These are phyloP conservation scores for Sympetrum striolatum DNA, from an alignment of 2,888 invertebrate genomes.

Conservation along the genomic window DNA sequence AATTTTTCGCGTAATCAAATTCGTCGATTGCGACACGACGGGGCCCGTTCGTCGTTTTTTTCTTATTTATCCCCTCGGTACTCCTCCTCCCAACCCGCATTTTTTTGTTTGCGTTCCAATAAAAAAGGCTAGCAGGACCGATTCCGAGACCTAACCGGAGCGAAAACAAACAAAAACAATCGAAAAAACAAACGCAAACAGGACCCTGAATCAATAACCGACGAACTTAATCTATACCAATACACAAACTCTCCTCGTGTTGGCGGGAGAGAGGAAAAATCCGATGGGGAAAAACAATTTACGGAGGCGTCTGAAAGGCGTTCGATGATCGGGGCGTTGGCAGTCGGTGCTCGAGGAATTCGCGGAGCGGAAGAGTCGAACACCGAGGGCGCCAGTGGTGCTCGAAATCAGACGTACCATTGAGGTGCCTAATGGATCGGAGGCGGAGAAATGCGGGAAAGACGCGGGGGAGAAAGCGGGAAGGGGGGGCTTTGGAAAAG, in stretches of 20 bases:
- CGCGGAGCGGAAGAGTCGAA: slow-evolving; percentile 13
- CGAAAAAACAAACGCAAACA: slow-evolving; percentile 29
- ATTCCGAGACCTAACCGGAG: slow-evolving; percentile 10
- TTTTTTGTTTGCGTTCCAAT: slow-evolving; percentile 18
- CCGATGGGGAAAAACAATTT: not conserved
- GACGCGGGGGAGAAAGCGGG: slow-evolving; percentile 45
- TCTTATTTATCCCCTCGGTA: not conserved
- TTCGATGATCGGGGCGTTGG: not conserved
- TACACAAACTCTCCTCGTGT: not conserved
- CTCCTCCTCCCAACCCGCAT: not conserved
- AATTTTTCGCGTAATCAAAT: not conserved
- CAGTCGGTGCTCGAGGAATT: not conserved
- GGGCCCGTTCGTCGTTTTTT: not conserved
- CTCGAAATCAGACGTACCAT: slow-evolving; percentile 25
- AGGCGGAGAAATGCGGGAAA: slow-evolving; percentile 45
- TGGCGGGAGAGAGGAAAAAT: not conserved
- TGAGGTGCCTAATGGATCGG: slow-evolving; percentile 41
- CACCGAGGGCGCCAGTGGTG: not conserved
- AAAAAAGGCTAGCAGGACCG: slow-evolving; percentile 9
- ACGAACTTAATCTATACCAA: slow-evolving; percentile 1
- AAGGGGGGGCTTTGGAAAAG: slow-evolving; percentile 55
- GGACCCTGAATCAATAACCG: slow-evolving; percentile 30
- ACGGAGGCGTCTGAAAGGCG: not conserved
- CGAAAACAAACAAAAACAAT: slow-evolving; percentile 17
- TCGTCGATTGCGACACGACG: not conserved